phyloP scores from a whole-genome alignment of 1,140 invertebrate genomes.

The Listronotus oregonensis region DNA sequence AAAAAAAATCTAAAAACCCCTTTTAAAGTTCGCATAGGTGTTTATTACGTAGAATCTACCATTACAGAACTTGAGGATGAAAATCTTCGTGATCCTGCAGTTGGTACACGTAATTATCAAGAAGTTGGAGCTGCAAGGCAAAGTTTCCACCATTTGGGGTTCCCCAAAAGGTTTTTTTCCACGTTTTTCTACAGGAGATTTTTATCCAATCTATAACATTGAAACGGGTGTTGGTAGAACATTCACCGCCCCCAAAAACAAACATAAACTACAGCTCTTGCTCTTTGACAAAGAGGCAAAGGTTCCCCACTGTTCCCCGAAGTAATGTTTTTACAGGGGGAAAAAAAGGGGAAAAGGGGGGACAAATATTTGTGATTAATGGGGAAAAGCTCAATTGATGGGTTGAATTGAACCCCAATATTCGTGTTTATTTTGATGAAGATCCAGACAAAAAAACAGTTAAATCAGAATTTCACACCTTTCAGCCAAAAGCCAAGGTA shows the following conservation, averaged over 20 bases:
- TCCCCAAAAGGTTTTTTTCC: neutral
- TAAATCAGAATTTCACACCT: neutral
- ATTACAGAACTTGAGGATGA: conserved; percentile 7
- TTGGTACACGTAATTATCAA: conserved; percentile 2
- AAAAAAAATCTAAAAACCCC: too few species aligned
- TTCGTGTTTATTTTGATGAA: conserved; percentile 5
- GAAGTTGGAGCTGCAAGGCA: neutral
- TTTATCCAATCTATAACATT: conserved; percentile 6
- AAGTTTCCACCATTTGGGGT: neutral
- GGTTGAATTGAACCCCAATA: neutral
- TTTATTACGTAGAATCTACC: neutral
- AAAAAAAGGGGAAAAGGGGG: neutral
- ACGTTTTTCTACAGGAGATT: neutral
- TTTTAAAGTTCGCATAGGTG: neutral
- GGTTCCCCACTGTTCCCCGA: neutral
- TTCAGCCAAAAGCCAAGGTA: conserved; percentile 4
- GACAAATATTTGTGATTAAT: conserved; percentile 5
- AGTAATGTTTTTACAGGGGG: conserved; percentile 2
- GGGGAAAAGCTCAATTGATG: conserved; percentile 12
- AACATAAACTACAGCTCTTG: conserved; percentile 2
- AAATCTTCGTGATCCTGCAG: conserved; percentile 3
- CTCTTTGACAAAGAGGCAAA: conserved; percentile 5
- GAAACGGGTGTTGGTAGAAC: conserved; percentile 1
- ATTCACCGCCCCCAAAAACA: conserved; percentile 1
- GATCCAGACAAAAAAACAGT: neutral